Percentiles rank a stretch among this genome's conserved stretches.
Conservation (phyloP, 2,888 invertebrate species). For the Lasioglossum morio region DNA sequence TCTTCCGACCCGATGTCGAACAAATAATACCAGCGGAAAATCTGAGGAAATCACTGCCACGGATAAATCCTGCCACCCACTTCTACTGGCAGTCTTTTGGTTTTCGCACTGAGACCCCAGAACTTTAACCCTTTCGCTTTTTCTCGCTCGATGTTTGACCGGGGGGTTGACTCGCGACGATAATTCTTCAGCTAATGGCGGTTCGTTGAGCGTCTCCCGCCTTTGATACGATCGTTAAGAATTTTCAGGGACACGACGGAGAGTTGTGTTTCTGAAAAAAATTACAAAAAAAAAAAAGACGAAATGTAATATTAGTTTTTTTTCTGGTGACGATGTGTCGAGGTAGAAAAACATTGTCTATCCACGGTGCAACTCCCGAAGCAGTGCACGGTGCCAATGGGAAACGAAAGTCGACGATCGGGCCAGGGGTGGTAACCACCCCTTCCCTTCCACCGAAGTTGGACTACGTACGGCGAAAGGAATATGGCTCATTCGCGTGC, state of each 20-base stretch:
- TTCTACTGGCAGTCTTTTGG: slow-evolving; percentile 58
- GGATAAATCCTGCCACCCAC: slow-evolving; percentile 65
- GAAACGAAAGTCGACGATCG: slow-evolving; percentile 77
- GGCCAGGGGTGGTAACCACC: slow-evolving; percentile 69
- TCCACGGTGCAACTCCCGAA: slow-evolving; percentile 47
- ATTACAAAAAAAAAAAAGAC: neutral
- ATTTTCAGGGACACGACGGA: neutral
- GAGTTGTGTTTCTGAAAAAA: neutral
- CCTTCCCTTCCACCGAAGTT: slow-evolving; percentile 77
- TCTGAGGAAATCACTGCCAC: slow-evolving; percentile 76
- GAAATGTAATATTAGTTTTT: neutral
- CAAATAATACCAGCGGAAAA: slow-evolving; percentile 83
- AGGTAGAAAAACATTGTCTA: neutral
- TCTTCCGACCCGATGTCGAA: slow-evolving; percentile 78
- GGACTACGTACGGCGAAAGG: slow-evolving; percentile 74
- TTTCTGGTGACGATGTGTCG: neutral
- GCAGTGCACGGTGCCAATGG: slow-evolving; percentile 75
- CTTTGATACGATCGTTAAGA: neutral
- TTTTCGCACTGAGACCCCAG: slow-evolving; percentile 66
- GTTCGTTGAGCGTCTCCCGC: too few species aligned
- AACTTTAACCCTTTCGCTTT: neutral
- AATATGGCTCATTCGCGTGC: slow-evolving; percentile 84
- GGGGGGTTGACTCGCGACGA: neutral
- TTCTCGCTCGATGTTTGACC: neutral
- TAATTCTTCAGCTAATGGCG: neutral